These are phyloP conservation scores for Ifrita kowaldi DNA, from an alignment of 2,113 vertebrate species.

Conservation along the genomic window DNA sequence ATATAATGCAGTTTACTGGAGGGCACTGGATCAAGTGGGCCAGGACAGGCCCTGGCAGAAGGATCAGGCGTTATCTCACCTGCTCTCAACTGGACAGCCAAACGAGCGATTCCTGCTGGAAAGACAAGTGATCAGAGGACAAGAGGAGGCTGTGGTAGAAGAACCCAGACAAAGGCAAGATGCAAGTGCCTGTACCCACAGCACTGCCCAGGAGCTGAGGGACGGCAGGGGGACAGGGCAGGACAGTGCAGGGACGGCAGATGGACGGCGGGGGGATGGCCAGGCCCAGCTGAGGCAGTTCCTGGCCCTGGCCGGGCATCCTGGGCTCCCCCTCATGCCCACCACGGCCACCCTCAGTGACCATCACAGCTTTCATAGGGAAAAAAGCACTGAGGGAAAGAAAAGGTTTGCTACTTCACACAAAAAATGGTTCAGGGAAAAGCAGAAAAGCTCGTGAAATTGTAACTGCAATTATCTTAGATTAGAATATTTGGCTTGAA, in stretches of 20 bases:
- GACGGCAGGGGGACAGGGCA: fast-evolving
- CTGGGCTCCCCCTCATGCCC: not conserved
- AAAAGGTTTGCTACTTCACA: not conserved
- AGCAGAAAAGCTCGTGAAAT: constrained; percentile 50
- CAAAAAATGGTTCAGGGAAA: not conserved
- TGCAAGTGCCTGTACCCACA: not conserved
- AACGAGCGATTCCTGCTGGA: not conserved
- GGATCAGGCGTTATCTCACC: not conserved
- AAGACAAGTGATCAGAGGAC: not conserved
- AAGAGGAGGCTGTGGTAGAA: not conserved
- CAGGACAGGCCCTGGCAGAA: not conserved
- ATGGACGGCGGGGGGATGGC: not conserved
- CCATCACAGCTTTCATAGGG: not conserved
- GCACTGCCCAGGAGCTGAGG: not conserved
- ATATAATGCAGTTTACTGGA: not conserved
- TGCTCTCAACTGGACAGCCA: not conserved
- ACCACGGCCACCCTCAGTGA: not conserved
- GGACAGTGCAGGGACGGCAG: not conserved
- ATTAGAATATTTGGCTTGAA: constrained; percentile 73
- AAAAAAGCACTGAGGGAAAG: not conserved
- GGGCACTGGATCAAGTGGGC: fast-evolving
- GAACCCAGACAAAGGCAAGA: fast-evolving
- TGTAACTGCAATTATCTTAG: constrained; percentile 78
- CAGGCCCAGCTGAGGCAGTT: not conserved
- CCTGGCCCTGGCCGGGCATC: not conserved